Evolutionary conservation across 2,797 vertebrate genomes (phyloP).

Genomic region (Apogon hyalosoma): DNA sequence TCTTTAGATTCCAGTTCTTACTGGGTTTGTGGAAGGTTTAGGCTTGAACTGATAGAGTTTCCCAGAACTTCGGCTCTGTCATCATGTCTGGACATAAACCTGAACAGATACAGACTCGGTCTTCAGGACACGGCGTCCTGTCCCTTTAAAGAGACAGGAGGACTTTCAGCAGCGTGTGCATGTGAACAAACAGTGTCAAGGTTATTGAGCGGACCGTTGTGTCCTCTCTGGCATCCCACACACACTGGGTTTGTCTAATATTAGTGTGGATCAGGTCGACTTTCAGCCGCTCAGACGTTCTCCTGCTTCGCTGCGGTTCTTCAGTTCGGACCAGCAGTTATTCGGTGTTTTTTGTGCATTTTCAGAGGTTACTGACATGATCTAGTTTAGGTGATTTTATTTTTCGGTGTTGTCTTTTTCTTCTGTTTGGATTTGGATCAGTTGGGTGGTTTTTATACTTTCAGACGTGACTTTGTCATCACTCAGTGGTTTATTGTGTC

Average conservation of each 20-base stretch:
- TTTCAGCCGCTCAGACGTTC: background rate
- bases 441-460: no score
- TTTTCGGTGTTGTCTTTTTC: background rate
- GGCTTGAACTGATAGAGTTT: no score
- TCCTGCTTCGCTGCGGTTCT: background rate
- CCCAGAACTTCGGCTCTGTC: no score
- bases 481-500: background rate
- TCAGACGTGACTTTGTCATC: background rate
- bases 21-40: no score
- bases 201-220: constrained; percentile 48
- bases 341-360: background rate
- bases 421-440: no score
- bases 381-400: fast-evolving
- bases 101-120: no score
- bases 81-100: no score
- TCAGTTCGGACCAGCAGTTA: background rate
- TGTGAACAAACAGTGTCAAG: constrained; percentile 39
- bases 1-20: no score
- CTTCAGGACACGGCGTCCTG: background rate
- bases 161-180: background rate
- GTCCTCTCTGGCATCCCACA: constrained; percentile 56
- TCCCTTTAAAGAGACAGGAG: background rate
- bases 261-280: constrained; percentile 71
- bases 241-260: constrained; percentile 70
- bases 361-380: background rate